Evolutionary conservation across 2,888 invertebrate genomes (phyloP).

Genomic region (Meliscaeva auricollis): DNA sequence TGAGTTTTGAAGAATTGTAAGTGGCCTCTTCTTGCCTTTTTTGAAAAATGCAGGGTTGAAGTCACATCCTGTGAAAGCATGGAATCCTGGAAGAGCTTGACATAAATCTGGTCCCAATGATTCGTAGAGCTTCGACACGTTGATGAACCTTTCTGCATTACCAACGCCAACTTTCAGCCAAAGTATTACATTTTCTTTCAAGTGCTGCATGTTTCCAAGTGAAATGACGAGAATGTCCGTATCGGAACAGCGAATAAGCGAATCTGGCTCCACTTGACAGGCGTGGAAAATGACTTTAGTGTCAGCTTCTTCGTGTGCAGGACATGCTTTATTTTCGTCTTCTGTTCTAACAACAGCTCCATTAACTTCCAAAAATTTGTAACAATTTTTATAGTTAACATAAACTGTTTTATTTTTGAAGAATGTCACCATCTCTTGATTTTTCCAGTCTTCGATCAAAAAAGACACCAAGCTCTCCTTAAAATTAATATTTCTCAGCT

Average conservation of each 20-base stretch:
- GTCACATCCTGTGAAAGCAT: constrained; percentile 4
- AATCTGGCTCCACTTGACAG: neutral
- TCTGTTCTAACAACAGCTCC: too few species aligned
- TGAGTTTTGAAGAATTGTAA: too few species aligned
- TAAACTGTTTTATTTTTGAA: neutral
- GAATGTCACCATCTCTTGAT: neutral
- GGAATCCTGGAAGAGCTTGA: neutral
- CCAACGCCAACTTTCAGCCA: neutral
- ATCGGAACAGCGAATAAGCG: neutral
- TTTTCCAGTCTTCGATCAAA: neutral
- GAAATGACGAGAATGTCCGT: neutral
- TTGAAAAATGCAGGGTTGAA: neutral
- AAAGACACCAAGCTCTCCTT: neutral
- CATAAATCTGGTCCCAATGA: neutral
- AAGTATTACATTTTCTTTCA: neutral
- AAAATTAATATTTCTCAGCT: neutral
- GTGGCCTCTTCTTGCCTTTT: neutral
- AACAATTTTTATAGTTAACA: too few species aligned
- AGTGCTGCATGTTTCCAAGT: neutral
- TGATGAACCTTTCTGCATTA: neutral
- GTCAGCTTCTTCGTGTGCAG: too few species aligned
- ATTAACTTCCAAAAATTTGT: too few species aligned
- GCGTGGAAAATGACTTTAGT: neutral
- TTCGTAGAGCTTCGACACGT: neutral
- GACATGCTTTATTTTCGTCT: too few species aligned